Percentiles rank a stretch among this genome's conserved stretches.
Conservation (phyloP, 2,797 vertebrate species). For the Manis pentadactyla region DNA sequence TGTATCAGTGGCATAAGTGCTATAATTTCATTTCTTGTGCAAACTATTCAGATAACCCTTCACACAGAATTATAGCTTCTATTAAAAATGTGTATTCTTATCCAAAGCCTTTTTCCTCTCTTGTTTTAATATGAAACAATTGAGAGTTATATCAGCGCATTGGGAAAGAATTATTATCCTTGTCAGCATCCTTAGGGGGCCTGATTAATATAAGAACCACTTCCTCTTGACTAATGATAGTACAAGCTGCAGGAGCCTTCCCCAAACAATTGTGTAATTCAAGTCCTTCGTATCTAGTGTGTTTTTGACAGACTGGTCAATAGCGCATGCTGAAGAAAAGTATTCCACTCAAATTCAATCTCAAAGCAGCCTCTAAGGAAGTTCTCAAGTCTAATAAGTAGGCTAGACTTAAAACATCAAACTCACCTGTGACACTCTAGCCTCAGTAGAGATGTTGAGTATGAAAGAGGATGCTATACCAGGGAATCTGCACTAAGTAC, state of each 20-base stretch:
- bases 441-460: constrained; percentile 37
- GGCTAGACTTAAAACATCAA: constrained; percentile 32
- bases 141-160: constrained; percentile 85
- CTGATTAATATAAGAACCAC: constrained; percentile 82
- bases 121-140: constrained; percentile 86
- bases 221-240: constrained; percentile 75
- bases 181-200: constrained; percentile 83
- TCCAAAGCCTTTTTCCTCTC: constrained; percentile 79
- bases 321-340: constrained; percentile 79
- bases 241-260: constrained; percentile 65
- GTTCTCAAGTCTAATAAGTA: constrained; percentile 54
- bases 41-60: constrained; percentile 84
- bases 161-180: constrained; percentile 86
- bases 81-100: constrained; percentile 86
- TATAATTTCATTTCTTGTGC: constrained; percentile 86
- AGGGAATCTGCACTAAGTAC: neutral
- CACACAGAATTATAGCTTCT: constrained; percentile 86
- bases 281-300: constrained; percentile 68
- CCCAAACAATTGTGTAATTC: constrained; percentile 81
- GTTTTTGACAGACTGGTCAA: constrained; percentile 78
- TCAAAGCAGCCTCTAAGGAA: constrained; percentile 63
- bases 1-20: constrained; percentile 78
- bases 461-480: neutral
- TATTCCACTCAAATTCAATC: constrained; percentile 79
- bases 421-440: neutral